Evolutionary conservation across 2,113 vertebrate species (phyloP).

Genomic region (Oreocharis arfaki): DNA sequence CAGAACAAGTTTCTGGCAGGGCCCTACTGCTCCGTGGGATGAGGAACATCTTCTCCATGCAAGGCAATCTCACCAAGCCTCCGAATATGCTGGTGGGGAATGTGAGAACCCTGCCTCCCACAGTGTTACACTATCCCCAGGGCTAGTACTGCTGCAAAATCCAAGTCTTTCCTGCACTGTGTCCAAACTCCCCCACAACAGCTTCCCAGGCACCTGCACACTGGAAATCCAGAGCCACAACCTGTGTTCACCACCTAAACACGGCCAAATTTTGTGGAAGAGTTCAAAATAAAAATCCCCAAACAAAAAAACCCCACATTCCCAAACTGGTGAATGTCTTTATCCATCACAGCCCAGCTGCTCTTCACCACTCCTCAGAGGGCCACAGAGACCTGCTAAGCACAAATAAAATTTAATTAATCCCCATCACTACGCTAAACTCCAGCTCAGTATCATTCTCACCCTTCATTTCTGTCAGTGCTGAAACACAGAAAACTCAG

Average conservation of each 20-base stretch:
- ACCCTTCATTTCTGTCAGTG: not conserved
- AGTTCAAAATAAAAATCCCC: not conserved
- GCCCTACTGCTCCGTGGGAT: not conserved
- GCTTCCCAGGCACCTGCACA: not conserved
- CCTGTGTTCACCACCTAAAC: not conserved
- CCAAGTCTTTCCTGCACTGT: not conserved
- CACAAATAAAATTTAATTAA: not conserved
- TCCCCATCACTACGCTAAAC: not conserved
- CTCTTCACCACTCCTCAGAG: not conserved
- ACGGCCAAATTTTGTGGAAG: not conserved
- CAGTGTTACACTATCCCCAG: not conserved
- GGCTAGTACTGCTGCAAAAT: not conserved
- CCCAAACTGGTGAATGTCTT: not conserved
- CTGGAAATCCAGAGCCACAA: not conserved
- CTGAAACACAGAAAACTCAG: not conserved
- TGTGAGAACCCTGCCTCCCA: accelerated
- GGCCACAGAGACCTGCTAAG: not conserved
- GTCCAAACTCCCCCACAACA: not conserved
- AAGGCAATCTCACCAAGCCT: not conserved
- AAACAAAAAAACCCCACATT: not conserved
- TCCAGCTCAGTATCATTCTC: not conserved
- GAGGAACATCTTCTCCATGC: not conserved
- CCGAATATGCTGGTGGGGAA: not conserved
- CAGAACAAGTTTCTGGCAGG: not conserved
- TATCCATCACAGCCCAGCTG: not conserved